Percentiles rank a stretch among this genome's conserved stretches.
Evolutionary conservation across 2,113 vertebrate genomes (phyloP).

Genomic region (Myocastor coypus): DNA sequence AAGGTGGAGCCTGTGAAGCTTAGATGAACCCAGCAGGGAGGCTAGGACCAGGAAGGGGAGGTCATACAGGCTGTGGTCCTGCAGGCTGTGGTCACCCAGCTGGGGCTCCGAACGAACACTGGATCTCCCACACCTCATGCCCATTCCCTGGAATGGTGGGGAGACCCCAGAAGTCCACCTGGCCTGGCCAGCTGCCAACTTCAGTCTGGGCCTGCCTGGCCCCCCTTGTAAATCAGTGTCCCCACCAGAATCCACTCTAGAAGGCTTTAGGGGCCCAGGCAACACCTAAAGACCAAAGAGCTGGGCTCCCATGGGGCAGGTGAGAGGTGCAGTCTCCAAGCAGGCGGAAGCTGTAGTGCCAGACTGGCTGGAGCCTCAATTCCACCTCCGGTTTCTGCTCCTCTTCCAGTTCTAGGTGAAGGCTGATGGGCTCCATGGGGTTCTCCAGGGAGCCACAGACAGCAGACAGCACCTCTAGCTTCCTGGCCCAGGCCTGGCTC

Average conservation of each 20-base stretch:
- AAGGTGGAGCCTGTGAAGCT: background rate
- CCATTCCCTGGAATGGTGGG: background rate
- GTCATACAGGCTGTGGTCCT: no score
- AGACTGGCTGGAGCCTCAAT: fast-evolving
- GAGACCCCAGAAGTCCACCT: background rate
- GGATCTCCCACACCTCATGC: background rate
- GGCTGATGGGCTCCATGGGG: background rate
- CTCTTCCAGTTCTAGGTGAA: background rate
- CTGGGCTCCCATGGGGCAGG: fast-evolving
- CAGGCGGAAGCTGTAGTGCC: fast-evolving
- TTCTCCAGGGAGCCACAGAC: background rate
- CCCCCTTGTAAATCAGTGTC: fast-evolving
- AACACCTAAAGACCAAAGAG: background rate
- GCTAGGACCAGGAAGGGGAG: fast-evolving
- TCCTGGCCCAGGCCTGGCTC: background rate
- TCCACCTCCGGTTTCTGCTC: background rate
- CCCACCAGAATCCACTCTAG: background rate
- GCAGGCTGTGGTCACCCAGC: background rate
- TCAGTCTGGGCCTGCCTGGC: background rate
- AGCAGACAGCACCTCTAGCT: fast-evolving
- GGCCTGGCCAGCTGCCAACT: background rate
- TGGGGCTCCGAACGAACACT: fast-evolving
- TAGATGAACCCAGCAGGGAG: background rate
- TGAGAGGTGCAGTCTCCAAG: fast-evolving
- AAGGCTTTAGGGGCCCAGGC: background rate